phyloP scores from a whole-genome alignment of 2,888 invertebrate genomes.

The Cheilosia scutellata region DNA sequence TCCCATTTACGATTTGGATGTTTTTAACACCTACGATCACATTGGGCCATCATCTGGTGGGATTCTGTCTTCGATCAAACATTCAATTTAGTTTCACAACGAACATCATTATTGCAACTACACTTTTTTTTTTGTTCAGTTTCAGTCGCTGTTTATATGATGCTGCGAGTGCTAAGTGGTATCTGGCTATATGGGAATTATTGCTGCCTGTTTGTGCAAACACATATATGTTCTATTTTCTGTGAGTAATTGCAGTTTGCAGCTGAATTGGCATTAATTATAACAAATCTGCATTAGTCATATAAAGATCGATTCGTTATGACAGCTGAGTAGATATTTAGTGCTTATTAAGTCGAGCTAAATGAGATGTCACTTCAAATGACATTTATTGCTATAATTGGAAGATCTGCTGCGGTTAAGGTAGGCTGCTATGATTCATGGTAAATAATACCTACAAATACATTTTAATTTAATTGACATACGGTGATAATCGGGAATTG shows the following conservation, averaged over 20 bases:
- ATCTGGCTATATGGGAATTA: not conserved
- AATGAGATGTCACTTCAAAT: not conserved
- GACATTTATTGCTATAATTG: too few species aligned
- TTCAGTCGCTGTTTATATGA: slow-evolving; percentile 3
- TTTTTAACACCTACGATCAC: slow-evolving; percentile 58
- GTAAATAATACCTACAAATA: too few species aligned
- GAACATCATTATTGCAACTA: slow-evolving; percentile 35
- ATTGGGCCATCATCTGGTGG: slow-evolving; percentile 42
- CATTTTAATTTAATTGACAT: too few species aligned
- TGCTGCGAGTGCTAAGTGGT: not conserved
- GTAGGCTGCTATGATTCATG: too few species aligned
- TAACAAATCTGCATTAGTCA: not conserved
- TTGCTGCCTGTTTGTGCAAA: not conserved
- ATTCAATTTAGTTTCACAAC: slow-evolving; percentile 34
- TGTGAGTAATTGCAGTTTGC: not conserved
- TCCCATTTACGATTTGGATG: slow-evolving; percentile 55
- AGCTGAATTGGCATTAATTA: not conserved
- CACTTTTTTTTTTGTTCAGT: not conserved
- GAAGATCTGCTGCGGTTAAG: too few species aligned
- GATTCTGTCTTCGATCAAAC: slow-evolving; percentile 1
- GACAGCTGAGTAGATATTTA: slow-evolving; percentile 22
- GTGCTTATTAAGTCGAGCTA: slow-evolving; percentile 19
- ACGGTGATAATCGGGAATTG: too few species aligned
- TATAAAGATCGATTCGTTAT: not conserved
- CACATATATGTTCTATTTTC: not conserved